These are phyloP conservation scores for Arctocebus calabarensis DNA, from an alignment of 2,797 vertebrate genomes.

Conservation along the genomic window DNA sequence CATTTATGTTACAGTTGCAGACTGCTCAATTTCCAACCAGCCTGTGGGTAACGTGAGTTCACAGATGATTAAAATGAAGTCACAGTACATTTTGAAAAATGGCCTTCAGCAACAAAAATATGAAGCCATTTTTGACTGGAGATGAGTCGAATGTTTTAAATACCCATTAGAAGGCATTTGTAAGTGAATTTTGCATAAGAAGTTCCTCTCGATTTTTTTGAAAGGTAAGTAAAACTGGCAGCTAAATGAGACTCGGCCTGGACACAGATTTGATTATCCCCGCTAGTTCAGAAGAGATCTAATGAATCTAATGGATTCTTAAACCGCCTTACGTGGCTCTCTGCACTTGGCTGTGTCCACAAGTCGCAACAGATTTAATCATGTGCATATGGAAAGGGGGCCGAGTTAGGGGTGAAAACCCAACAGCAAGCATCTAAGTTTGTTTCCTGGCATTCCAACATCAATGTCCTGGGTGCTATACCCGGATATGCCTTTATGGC, in stretches of 20 bases:
- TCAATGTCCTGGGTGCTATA: neutral
- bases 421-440: neutral
- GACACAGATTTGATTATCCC: constrained; percentile 73
- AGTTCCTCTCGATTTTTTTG: constrained; percentile 64
- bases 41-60: constrained; percentile 13
- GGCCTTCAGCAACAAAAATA: constrained; percentile 45
- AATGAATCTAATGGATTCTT: constrained; percentile 76
- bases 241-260: constrained; percentile 62
- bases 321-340: constrained; percentile 64
- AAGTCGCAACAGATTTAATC: constrained; percentile 5
- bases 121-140: constrained; percentile 46
- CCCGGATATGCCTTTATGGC: neutral
- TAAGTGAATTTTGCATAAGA: constrained; percentile 31
- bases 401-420: neutral
- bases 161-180: constrained; percentile 67
- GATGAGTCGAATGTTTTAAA: constrained; percentile 46
- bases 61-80: constrained; percentile 62
- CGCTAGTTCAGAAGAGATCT: constrained; percentile 71
- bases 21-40: constrained; percentile 45
- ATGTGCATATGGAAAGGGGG: neutral
- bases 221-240: constrained; percentile 63
- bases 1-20: constrained; percentile 55
- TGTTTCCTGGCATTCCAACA: neutral
- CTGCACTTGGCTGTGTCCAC: constrained; percentile 58
- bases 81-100: constrained; percentile 47